phyloP scores from a whole-genome alignment of 2,113 vertebrate species.

The Jacana jacana region DNA sequence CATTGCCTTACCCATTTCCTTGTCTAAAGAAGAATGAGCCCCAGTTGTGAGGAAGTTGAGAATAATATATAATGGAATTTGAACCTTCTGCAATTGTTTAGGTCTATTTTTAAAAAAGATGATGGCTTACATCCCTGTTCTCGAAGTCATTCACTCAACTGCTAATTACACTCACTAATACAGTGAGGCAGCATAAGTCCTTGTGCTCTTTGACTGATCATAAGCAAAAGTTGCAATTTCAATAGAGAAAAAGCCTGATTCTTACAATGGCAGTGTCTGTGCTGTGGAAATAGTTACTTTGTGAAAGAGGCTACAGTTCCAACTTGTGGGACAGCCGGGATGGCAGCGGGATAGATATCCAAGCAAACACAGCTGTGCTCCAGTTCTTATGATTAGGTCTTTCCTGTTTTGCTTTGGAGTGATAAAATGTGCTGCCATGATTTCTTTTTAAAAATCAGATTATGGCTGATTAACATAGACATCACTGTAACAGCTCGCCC shows the following conservation, averaged over 20 bases:
- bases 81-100: neutral
- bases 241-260: fast-evolving
- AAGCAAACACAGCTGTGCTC: neutral
- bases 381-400: neutral
- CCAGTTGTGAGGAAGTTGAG: neutral
- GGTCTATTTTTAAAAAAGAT: neutral
- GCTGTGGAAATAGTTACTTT: neutral
- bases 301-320: neutral
- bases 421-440: neutral
- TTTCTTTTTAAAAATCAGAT: neutral
- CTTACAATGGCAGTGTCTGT: neutral
- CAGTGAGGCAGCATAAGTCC: neutral
- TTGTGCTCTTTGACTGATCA: neutral
- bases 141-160: neutral
- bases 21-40: neutral
- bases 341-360: neutral
- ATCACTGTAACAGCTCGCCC: neutral
- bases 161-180: neutral
- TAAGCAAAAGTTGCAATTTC: neutral
- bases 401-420: neutral
- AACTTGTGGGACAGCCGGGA: neutral
- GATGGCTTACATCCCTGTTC: neutral
- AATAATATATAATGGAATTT: neutral
- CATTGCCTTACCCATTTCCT: neutral
- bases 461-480: neutral